Evolutionary conservation across 2,888 invertebrate genomes (phyloP).

Genomic region (Asteroscopus sphinx): DNA sequence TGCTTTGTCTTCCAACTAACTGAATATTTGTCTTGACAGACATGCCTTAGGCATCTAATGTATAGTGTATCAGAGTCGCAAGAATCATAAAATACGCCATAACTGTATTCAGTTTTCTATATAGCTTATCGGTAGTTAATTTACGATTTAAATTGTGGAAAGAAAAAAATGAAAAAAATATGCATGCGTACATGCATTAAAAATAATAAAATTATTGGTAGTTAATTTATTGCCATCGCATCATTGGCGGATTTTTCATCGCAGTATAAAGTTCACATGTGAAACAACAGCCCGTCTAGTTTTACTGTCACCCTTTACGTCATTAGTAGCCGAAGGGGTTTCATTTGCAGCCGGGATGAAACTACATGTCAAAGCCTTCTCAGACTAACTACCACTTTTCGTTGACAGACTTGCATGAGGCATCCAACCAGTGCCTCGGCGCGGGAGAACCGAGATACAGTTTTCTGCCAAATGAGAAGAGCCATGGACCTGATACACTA

Average conservation of each 20-base stretch:
- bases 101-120: too few species aligned
- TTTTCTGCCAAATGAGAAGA: conserved; percentile 99
- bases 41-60: conserved; percentile 11
- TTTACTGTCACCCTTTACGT: too few species aligned
- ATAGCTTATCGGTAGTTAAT: too few species aligned
- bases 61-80: conserved; percentile 1
- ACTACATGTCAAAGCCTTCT: not conserved
- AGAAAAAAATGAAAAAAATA: too few species aligned
- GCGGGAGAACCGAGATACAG: conserved; percentile 98
- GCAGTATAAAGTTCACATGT: too few species aligned
- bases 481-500: conserved; percentile 99
- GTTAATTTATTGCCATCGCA: too few species aligned
- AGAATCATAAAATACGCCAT: too few species aligned
- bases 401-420: conserved; percentile 94
- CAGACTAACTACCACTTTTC: not conserved
- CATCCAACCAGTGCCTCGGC: conserved; percentile 98
- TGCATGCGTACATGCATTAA: too few species aligned
- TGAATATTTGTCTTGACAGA: conserved; percentile 30
- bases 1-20: conserved; percentile 14
- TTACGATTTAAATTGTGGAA: too few species aligned
- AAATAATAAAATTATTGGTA: too few species aligned
- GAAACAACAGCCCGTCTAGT: too few species aligned
- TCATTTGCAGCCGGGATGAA: not conserved
- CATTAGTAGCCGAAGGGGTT: not conserved
- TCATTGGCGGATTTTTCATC: too few species aligned